These are phyloP conservation scores for Epistrophella euchroma DNA, from an alignment of 2,888 invertebrate species.

Conservation along the genomic window DNA sequence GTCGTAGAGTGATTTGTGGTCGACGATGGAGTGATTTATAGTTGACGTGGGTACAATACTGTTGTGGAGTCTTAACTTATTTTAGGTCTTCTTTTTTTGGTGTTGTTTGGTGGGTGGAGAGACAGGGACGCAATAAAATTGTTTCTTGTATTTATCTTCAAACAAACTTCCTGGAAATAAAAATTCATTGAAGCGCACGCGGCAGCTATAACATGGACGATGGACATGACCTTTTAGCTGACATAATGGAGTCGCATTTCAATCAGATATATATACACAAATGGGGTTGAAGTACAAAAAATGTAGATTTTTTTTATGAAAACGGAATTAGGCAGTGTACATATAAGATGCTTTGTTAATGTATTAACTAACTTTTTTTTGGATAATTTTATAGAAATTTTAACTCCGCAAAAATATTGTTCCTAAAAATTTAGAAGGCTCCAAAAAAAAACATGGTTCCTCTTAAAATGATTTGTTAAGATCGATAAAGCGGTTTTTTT, in stretches of 20 bases:
- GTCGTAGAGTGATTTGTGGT: constrained; percentile 77
- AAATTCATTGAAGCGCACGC: constrained; percentile 34
- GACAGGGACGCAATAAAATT: constrained; percentile 11
- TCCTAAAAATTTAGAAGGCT: no score
- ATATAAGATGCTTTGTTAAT: neutral
- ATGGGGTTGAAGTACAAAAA: neutral
- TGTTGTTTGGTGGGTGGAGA: neutral
- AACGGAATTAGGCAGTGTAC: neutral
- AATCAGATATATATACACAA: constrained; percentile 27
- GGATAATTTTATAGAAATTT: no score
- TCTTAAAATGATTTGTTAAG: no score
- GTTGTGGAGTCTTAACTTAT: constrained; percentile 45
- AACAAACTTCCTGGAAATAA: constrained; percentile 66
- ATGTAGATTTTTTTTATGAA: neutral
- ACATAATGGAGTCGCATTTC: constrained; percentile 69
- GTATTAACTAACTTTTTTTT: no score
- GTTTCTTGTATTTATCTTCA: constrained; percentile 22
- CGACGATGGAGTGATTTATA: constrained; percentile 76
- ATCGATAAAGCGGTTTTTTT: neutral
- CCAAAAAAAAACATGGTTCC: neutral
- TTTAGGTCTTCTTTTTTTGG: constrained; percentile 4
- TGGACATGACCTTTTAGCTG: constrained; percentile 53
- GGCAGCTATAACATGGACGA: constrained; percentile 35
- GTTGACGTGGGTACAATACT: constrained; percentile 74
- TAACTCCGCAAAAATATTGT: no score